phyloP scores from a whole-genome alignment of 1,140 invertebrate species.

The Saccostrea echinata region DNA sequence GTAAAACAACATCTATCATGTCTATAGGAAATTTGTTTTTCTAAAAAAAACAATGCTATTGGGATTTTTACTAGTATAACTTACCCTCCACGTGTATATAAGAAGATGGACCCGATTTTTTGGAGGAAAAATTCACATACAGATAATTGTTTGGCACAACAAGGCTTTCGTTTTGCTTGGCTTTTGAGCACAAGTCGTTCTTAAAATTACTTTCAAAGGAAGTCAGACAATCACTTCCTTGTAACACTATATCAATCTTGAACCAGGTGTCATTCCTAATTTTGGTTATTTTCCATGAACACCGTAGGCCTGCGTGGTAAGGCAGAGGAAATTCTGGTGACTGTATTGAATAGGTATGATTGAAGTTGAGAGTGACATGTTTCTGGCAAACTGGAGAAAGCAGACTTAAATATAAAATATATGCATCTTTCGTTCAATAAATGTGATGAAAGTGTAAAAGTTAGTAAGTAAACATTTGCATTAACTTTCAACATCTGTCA shows the following conservation, averaged over 20 bases:
- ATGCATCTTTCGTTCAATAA: neutral
- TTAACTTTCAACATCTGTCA: neutral
- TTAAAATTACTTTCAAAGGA: neutral
- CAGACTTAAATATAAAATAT: neutral
- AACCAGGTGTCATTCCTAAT: neutral
- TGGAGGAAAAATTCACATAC: neutral
- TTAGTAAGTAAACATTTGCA: neutral
- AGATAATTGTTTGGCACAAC: neutral
- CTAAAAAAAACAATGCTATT: neutral
- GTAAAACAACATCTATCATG: neutral
- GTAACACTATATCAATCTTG: neutral
- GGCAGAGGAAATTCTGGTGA: slow-evolving; percentile 15
- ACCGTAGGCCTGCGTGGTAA: neutral
- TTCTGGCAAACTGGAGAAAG: neutral
- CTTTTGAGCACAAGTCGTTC: neutral
- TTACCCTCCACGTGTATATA: neutral
- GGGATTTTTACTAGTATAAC: neutral
- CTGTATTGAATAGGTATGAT: neutral
- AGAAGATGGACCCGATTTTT: neutral
- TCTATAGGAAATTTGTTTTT: neutral
- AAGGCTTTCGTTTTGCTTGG: neutral
- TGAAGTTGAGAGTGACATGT: neutral
- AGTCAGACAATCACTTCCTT: neutral
- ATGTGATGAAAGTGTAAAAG: neutral
- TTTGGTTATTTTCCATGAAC: neutral